These are phyloP conservation scores for Epsilonema sp. DNA, from an alignment of 2,888 invertebrate species.

Conservation along the genomic window DNA sequence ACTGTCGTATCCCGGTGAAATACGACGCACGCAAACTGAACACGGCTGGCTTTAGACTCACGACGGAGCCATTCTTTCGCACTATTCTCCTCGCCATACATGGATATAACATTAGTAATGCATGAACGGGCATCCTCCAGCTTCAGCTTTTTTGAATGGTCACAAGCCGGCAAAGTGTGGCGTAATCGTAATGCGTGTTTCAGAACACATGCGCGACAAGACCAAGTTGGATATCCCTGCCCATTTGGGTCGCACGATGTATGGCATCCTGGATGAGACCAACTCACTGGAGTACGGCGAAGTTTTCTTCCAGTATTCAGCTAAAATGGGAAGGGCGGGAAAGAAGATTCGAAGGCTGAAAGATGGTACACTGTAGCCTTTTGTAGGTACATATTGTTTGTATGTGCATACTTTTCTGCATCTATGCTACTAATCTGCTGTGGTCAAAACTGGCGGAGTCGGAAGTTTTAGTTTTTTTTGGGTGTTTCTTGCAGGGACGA, in stretches of 20 bases:
- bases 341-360: background rate
- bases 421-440: background rate
- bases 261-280: slow-evolving; percentile 18
- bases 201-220: no score
- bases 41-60: slow-evolving; percentile 11
- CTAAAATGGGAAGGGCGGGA: no score
- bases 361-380: no score
- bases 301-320: slow-evolving; percentile 16
- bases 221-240: no score
- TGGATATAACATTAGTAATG: slow-evolving; percentile 2
- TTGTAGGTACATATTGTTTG: background rate
- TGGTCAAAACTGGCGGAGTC: slow-evolving; percentile 1
- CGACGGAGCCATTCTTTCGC: slow-evolving; percentile 11
- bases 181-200: no score
- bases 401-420: background rate
- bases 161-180: no score
- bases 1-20: slow-evolving; percentile 7
- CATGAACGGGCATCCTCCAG: background rate
- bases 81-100: slow-evolving; percentile 7
- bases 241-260: slow-evolving; percentile 13
- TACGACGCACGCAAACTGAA: slow-evolving; percentile 3
- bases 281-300: slow-evolving; percentile 16
- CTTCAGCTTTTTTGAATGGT: slow-evolving; percentile 2
- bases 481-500: no score
- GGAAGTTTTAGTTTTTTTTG: no score